Evolutionary conservation across 2,797 vertebrate species (phyloP).

Genomic region (Austrolebias charrua): DNA sequence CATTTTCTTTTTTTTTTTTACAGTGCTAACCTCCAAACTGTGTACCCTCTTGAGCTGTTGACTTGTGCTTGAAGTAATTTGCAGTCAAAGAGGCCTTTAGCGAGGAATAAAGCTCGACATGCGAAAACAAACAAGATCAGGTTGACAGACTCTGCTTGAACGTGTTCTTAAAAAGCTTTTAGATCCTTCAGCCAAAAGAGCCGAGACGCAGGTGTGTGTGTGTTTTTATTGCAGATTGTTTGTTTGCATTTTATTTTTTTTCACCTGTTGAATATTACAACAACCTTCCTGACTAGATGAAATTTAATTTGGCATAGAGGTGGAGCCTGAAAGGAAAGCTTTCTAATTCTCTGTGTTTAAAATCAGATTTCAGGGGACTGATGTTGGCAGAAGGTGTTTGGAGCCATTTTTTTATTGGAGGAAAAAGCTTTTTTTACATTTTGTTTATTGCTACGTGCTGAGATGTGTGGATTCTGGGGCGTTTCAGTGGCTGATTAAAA

Average conservation of each 20-base stretch:
- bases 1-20: neutral
- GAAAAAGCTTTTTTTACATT: neutral
- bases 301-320: neutral
- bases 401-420: neutral
- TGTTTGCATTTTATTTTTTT: neutral
- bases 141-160: neutral
- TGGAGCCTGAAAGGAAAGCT: neutral
- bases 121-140: conserved; percentile 1
- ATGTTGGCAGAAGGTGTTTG: neutral
- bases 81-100: neutral
- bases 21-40: conserved; percentile 12
- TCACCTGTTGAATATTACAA: neutral
- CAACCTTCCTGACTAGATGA: neutral
- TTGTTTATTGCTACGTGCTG: neutral
- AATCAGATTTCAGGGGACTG: neutral
- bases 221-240: neutral
- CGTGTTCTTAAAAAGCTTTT: conserved; percentile 2
- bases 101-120: conserved; percentile 5
- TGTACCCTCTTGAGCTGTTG: neutral
- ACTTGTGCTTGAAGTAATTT: conserved; percentile 6
- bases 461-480: neutral
- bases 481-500: neutral
- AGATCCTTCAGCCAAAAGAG: neutral
- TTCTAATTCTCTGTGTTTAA: neutral
- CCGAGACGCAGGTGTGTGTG: no score